These are phyloP conservation scores for Bombus pascuorum DNA, from an alignment of 1,140 invertebrate species.

Conservation along the genomic window DNA sequence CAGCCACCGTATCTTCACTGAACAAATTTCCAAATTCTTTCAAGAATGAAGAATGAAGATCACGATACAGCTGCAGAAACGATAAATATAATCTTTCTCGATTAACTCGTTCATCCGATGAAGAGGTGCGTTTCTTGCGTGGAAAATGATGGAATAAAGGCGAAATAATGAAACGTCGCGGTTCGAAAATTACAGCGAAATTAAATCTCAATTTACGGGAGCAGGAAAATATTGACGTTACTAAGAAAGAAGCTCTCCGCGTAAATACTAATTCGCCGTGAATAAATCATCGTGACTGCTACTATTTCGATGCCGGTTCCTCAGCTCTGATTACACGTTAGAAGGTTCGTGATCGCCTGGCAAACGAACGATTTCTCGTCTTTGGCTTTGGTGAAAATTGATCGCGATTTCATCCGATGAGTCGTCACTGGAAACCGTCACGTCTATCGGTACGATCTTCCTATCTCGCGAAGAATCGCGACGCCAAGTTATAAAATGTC, in stretches of 20 bases:
- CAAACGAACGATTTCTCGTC: conserved; percentile 4
- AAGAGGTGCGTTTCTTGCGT: not conserved
- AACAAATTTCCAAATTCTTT: not conserved
- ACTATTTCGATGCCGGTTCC: not conserved
- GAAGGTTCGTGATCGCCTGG: not conserved
- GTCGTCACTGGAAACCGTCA: not conserved
- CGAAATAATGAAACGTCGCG: not conserved
- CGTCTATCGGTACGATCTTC: not conserved
- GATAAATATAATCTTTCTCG: not conserved
- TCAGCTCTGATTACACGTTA: not conserved
- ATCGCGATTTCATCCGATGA: conserved; percentile 21
- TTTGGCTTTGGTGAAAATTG: conserved; percentile 1
- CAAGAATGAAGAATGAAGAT: too few species aligned
- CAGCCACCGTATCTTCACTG: too few species aligned
- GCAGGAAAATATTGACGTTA: conserved; percentile 3
- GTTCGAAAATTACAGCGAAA: not conserved
- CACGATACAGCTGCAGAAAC: too few species aligned
- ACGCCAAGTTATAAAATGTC: not conserved
- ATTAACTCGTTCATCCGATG: not conserved
- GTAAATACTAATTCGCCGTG: conserved; percentile 34
- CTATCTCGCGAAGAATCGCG: not conserved
- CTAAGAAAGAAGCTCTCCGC: not conserved
- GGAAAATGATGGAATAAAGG: too few species aligned
- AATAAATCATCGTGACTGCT: conserved; percentile 28
- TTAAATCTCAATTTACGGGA: conserved; percentile 10